phyloP scores from a whole-genome alignment of 2,113 vertebrate genomes.

The Passer domesticus region DNA sequence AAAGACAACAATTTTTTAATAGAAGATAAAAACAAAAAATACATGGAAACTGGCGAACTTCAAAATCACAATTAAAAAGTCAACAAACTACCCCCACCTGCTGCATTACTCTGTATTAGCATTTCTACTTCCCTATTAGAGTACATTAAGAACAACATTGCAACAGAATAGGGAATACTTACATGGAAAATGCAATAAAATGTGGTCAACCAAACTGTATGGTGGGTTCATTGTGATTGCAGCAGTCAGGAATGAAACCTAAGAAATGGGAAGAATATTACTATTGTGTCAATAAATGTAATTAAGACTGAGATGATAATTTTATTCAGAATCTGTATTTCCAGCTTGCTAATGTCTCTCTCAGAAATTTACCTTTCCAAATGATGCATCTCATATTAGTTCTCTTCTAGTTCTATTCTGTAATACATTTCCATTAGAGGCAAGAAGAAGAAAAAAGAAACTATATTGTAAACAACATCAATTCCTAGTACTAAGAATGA shows the following conservation, averaged over 20 bases:
- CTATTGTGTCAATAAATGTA: neutral
- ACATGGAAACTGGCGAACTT: neutral
- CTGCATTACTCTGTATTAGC: neutral
- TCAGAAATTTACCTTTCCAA: slow-evolving; percentile 38
- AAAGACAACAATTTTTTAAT: neutral
- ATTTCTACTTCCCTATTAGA: neutral
- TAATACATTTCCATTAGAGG: slow-evolving; percentile 7
- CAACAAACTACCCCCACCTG: neutral
- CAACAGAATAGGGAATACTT: neutral
- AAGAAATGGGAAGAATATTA: neutral
- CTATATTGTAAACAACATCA: neutral
- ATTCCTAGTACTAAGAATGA: neutral
- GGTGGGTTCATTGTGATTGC: neutral
- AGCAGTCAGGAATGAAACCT: neutral
- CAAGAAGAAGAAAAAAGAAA: neutral
- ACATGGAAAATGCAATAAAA: neutral
- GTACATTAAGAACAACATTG: neutral
- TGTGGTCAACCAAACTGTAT: neutral
- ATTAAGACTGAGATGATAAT: neutral
- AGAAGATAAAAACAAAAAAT: neutral
- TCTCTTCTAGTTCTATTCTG: neutral
- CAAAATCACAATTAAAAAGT: neutral
- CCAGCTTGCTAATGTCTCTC: neutral
- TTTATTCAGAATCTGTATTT: neutral
- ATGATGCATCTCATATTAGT: neutral